Evolutionary conservation across 2,797 vertebrate genomes (phyloP), one percentile per base, ranked within the genome.

Genomic region (Tapera naevia): DNA sequence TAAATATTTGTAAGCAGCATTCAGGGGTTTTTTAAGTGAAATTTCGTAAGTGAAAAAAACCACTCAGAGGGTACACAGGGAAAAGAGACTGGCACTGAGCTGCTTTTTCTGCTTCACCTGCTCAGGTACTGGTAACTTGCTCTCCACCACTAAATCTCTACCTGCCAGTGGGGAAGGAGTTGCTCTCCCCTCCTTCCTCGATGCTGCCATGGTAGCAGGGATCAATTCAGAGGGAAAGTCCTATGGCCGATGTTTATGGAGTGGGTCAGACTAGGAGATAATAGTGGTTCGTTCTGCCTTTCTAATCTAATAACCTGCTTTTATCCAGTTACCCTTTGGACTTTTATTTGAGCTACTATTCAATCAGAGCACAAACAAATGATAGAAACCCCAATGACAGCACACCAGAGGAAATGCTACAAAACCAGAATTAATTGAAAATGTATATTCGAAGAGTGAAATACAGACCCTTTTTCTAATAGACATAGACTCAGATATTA

Each of bases 401-500:
- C 50, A 64, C 69, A 90, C 91, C 95, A 94, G 83, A 91, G 87
- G 94, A 97, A 95, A 90, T 66, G 84, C 86, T 91, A 92, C 93
- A 85, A 90, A 96, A 74, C 0, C 43, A 73, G 95, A 95, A 91
- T 96, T 96, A 97, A 97, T 97, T 96, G 95, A 94, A 96, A 97
- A 95, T 93, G 94, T 90, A 88, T 97, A 94, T 97, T 97, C 92
- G 41, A 79, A 70, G 76, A 89, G 81, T 94, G 89, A 97, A 89
- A 91, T 96, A 93, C 30, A 46, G 91, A 80, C 84, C 66, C 67
- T 95, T 95, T 95, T 94, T 87, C 95, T 95, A 95, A 96, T 91
- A 93, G 93, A 93, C 76, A 94, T 94, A 94, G 93, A 90, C 87
- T 97, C 85, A 72, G 46, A 95, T 97, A 94, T 96, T 97, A 95